These are phyloP conservation scores for Oreochromis grahami DNA, from an alignment of 2,797 vertebrate species.

Conservation along the genomic window DNA sequence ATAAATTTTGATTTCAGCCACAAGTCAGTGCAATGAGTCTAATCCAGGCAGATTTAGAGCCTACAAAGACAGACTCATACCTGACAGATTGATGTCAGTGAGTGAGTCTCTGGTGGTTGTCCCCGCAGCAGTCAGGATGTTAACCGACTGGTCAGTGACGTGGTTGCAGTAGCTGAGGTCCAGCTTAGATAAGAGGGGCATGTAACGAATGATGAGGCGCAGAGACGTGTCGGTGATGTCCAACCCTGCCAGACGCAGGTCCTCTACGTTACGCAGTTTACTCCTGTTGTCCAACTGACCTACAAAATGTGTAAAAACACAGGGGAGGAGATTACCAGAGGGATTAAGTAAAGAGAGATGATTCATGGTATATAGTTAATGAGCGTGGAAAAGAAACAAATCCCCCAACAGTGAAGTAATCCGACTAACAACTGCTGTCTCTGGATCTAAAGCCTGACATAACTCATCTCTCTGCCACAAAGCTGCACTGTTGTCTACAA, in stretches of 20 bases:
- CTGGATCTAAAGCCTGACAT: not conserved
- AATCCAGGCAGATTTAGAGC: not conserved
- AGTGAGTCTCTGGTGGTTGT: conserved; percentile 91
- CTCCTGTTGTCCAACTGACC: conserved; percentile 96
- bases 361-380: not conserved
- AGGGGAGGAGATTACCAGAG: not conserved
- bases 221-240: conserved; percentile 92
- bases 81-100: conserved; percentile 88
- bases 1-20: not conserved
- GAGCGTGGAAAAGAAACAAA: not conserved
- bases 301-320: conserved; percentile 24
- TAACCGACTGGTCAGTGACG: conserved; percentile 92
- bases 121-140: conserved; percentile 91
- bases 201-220: conserved; percentile 89
- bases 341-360: not conserved
- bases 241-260: conserved; percentile 88
- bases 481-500: not conserved
- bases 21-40: not conserved
- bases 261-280: conserved; percentile 89
- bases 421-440: not conserved
- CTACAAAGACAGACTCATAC: conserved; percentile 59
- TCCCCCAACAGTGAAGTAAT: not conserved
- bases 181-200: conserved; percentile 89
- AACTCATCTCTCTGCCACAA: not conserved
- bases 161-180: conserved; percentile 97